Conservation (phyloP, 2,888 invertebrate genomes). For the Marronus borbonicus region DNA sequence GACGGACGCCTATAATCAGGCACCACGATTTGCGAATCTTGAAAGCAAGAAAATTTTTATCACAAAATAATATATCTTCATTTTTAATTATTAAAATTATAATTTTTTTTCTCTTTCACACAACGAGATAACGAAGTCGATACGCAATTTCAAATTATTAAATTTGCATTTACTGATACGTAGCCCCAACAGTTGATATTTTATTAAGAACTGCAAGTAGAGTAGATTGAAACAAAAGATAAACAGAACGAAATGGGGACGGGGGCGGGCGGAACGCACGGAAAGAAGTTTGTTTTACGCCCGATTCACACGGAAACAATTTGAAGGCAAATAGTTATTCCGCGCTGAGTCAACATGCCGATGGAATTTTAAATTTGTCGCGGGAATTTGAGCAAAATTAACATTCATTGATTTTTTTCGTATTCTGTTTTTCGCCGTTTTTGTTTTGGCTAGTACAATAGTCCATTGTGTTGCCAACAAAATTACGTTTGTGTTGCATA, state of each 20-base stretch:
- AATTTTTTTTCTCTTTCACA: background rate
- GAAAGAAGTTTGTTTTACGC: constrained; percentile 60
- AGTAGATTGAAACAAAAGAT: constrained; percentile 51
- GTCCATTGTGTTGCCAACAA: constrained; percentile 27
- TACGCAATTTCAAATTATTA: constrained; percentile 18
- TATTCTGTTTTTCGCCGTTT: constrained; percentile 43
- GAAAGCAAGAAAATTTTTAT: no score
- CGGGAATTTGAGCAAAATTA: constrained; percentile 57
- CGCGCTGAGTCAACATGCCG: constrained; percentile 59
- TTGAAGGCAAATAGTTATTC: constrained; percentile 60
- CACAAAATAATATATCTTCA: background rate
- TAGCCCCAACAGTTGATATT: constrained; percentile 39
- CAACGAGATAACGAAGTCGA: background rate
- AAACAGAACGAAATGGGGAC: constrained; percentile 48
- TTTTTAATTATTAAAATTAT: background rate
- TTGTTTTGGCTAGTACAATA: constrained; percentile 36
- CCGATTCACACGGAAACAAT: constrained; percentile 62
- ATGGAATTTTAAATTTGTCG: constrained; percentile 61
- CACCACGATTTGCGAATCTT: no score
- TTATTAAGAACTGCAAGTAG: constrained; percentile 47
- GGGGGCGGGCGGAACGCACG: constrained; percentile 42
- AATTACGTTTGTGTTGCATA: constrained; percentile 23
- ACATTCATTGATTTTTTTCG: constrained; percentile 56
- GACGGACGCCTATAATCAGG: no score
- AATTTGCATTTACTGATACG: constrained; percentile 39